phyloP scores from a whole-genome alignment of 1,140 invertebrate genomes.

The Pseudomyrmex pallidus region DNA sequence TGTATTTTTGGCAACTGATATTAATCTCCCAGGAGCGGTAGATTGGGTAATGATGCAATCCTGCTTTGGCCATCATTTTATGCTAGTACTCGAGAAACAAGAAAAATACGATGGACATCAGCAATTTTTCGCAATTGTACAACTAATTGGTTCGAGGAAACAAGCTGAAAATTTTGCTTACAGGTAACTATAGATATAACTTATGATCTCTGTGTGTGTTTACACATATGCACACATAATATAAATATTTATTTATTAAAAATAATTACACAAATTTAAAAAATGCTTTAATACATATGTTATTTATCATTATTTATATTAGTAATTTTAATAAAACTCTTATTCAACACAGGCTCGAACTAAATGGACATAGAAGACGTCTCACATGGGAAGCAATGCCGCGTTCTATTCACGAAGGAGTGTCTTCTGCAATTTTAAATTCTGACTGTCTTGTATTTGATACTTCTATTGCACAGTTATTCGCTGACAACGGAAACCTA shows the following conservation, averaged over 20 bases:
- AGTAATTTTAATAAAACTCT: slow-evolving; percentile 39
- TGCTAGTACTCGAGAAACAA: slow-evolving; percentile 99
- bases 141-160: slow-evolving; percentile 99
- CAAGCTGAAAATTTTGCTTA: slow-evolving; percentile 99
- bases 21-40: slow-evolving; percentile 99
- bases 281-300: slow-evolving; percentile 7
- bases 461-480: slow-evolving; percentile 98
- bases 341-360: slow-evolving; percentile 90
- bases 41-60: slow-evolving; percentile 99
- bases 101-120: slow-evolving; percentile 99
- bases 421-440: slow-evolving; percentile 98
- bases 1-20: slow-evolving; percentile 99
- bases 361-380: slow-evolving; percentile 96
- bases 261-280: slow-evolving; percentile 6
- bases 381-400: slow-evolving; percentile 99
- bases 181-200: slow-evolving; percentile 86
- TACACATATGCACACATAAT: not conserved
- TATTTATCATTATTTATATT: not conserved
- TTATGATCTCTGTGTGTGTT: not conserved
- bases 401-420: slow-evolving; percentile 98
- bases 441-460: slow-evolving; percentile 99
- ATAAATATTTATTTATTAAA: slow-evolving; percentile 18
- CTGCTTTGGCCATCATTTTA: slow-evolving; percentile 99
- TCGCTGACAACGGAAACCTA: slow-evolving; percentile 99
- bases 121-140: slow-evolving; percentile 99